Base-by-base conservation (phyloP, 2,888 invertebrate species). In the Chrysina gloriosa region DNA sequence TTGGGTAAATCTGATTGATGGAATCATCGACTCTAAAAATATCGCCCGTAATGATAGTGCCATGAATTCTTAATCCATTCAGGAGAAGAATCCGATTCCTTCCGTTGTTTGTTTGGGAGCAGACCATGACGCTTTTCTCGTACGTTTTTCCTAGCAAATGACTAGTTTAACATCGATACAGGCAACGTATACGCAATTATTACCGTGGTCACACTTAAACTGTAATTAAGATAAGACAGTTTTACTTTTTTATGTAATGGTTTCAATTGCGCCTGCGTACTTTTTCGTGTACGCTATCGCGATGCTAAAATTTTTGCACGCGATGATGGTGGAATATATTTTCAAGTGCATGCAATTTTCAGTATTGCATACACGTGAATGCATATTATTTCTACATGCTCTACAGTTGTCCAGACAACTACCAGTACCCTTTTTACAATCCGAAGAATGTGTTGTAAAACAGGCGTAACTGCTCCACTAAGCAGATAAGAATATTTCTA, bases 41-140 rank as follows among this genome's bases (percentile, higher is more conserved):
- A 81, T 80, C 79, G 77, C 78, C 76, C 79, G 77, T 80, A 81
- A 80, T 80, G 77, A 80, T 73, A 79, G 67, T 6, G 75, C n/a
- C n/a, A 31, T 31, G 74, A 71, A 75, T 80, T 73, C 74, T 80
- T 78, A 77, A 78, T 78, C 77, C 77, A 76, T 78, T 79, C 72
- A 70, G 76, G 75, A 69, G 76, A 75, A 76, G 77, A 63, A 63
- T 63, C 58, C 52, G 39, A 29, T 39, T 65, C 39, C 69, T 73
- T 73, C 73, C 73, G 73, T 65, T 69, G 71, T 71, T 73, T 73
- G 73, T 73, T 72, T 69, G 64, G 52, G 29, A 14, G 63, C 72
- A 71, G 56, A 73, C 72, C 73, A 73, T 73, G 73, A 73, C 73
- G 68, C 63, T 42, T 66, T 47, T 63, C 25, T 52, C 29, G 16